Conservation (phyloP, 2,888 invertebrate genomes). For the Stenolophus ochropezus region DNA sequence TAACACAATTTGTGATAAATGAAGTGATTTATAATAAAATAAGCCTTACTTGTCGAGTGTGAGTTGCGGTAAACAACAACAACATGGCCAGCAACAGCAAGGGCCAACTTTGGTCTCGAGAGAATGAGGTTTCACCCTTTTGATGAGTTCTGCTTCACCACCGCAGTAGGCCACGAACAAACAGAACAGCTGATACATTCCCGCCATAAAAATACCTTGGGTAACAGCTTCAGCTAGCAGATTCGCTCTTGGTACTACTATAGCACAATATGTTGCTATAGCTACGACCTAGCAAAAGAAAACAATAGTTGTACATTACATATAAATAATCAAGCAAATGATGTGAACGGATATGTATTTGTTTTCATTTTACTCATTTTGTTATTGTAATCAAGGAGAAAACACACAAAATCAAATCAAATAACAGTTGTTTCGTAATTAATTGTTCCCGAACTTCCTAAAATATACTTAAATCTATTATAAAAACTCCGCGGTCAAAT, state of each 20-base stretch:
- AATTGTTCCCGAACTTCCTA: no score
- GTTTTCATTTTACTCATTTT: no score
- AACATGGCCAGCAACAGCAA: conserved; percentile 86
- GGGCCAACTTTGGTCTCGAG: conserved; percentile 80
- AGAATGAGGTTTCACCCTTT: conserved; percentile 76
- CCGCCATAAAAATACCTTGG: conserved; percentile 82
- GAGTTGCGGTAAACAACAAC: conserved; percentile 76
- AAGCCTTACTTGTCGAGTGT: conserved; percentile 75
- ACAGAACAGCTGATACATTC: conserved; percentile 82
- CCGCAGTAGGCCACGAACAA: conserved; percentile 80
- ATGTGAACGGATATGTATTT: no score
- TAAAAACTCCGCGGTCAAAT: no score
- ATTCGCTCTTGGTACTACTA: conserved; percentile 79
- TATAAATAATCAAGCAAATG: no score
- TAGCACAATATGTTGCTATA: conserved; percentile 76
- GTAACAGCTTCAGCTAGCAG: conserved; percentile 81
- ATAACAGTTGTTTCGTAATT: no score
- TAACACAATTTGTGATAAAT: no score
- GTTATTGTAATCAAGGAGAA: no score
- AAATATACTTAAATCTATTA: no score
- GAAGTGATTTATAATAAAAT: no score
- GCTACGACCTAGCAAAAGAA: conserved; percentile 76
- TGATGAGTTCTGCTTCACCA: conserved; percentile 77
- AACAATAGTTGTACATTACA: neutral
- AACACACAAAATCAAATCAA: no score